Evolutionary conservation across 2,797 vertebrate genomes (phyloP).

Genomic region (Paratrypauchen microcephalus): DNA sequence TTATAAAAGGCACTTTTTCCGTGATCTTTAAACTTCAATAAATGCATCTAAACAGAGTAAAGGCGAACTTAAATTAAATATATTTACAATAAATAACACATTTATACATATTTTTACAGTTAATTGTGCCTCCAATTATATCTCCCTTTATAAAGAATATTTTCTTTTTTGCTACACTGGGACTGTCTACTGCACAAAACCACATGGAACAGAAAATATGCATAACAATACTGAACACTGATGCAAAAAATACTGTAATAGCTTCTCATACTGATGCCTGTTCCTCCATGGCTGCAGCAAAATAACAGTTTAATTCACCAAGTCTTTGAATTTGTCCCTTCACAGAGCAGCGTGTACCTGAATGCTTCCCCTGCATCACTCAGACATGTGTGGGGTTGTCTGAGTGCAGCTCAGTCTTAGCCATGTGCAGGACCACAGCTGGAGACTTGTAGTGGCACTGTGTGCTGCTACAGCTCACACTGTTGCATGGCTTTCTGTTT

Average conservation of each 20-base stretch:
- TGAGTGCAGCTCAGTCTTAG: slow-evolving; percentile 90
- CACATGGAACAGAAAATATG: slow-evolving; percentile 54
- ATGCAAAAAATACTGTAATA: slow-evolving; percentile 63
- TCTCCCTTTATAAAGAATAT: slow-evolving; percentile 36
- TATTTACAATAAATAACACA: slow-evolving; percentile 82
- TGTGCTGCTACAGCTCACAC: slow-evolving; percentile 82
- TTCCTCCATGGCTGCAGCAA: slow-evolving; percentile 59
- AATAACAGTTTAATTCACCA: slow-evolving; percentile 44
- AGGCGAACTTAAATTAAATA: slow-evolving; percentile 80
- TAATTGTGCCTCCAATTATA: slow-evolving; percentile 50
- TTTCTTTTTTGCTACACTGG: slow-evolving; percentile 51
- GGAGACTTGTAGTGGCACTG: slow-evolving; percentile 95
- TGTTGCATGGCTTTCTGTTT: slow-evolving; percentile 86
- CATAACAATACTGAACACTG: slow-evolving; percentile 68
- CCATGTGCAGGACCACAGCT: slow-evolving; percentile 88
- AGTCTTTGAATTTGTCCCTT: slow-evolving; percentile 69
- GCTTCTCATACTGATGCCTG: slow-evolving; percentile 45
- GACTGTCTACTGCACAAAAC: slow-evolving; percentile 59
- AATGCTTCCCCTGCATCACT: slow-evolving; percentile 24
- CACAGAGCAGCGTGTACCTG: slow-evolving; percentile 37
- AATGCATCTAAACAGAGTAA: slow-evolving; percentile 65
- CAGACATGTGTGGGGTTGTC: slow-evolving; percentile 93
- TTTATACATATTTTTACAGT: slow-evolving; percentile 75
- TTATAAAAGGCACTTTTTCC: slow-evolving; percentile 76
- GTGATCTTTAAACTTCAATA: slow-evolving; percentile 68